Conservation (phyloP, 2,113 vertebrate species). For the Notiomystis cincta region DNA sequence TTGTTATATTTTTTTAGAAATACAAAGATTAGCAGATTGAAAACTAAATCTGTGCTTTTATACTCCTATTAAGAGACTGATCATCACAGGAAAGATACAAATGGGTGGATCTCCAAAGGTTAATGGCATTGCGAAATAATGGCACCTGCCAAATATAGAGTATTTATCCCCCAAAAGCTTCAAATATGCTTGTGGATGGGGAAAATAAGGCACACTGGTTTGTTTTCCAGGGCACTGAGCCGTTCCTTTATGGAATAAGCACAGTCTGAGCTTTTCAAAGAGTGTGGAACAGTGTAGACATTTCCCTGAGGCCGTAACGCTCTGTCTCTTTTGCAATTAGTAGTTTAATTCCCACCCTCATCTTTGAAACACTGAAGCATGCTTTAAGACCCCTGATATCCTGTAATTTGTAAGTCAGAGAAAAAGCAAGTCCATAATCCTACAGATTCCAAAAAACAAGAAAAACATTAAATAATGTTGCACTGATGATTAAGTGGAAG, state of each 20-base stretch:
- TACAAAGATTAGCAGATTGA: background rate
- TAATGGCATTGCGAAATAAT: background rate
- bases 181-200: background rate
- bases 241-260: background rate
- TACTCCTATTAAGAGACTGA: background rate
- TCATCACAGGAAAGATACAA: background rate
- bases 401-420: background rate
- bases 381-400: background rate
- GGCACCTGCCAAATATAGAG: background rate
- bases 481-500: background rate
- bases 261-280: background rate
- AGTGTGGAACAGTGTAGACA: fast-evolving
- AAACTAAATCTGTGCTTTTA: background rate
- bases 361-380: background rate
- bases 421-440: background rate
- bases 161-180: background rate
- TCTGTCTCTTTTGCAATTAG: background rate
- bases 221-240: background rate
- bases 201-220: background rate
- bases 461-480: background rate
- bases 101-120: background rate
- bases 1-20: background rate
- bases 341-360: fast-evolving
- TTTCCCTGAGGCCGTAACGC: fast-evolving
- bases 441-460: background rate